Conservation (phyloP, 30 jellyfish, hydroid and myxozoan species). For the Aurelia aurita complex sp. Pacific region DNA sequence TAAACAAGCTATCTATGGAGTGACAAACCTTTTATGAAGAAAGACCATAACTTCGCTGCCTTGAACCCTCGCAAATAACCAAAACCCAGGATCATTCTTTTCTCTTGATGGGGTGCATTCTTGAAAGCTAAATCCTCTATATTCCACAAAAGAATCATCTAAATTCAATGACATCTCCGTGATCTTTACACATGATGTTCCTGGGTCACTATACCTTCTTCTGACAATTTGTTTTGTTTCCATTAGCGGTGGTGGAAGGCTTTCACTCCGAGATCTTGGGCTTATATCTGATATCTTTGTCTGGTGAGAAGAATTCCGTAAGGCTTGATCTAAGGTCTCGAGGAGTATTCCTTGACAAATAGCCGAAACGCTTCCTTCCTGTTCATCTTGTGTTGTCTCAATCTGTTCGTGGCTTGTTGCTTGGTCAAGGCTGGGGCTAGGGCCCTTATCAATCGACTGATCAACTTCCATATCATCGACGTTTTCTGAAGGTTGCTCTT, state of each 20-base stretch:
- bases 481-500: background rate
- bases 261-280: slow-evolving; percentile 50
- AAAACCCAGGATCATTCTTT: slow-evolving; percentile 77
- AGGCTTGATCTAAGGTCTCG: slow-evolving; percentile 17
- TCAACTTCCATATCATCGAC: background rate
- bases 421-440: too few species aligned
- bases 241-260: slow-evolving; percentile 37
- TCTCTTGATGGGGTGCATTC: background rate
- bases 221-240: slow-evolving; percentile 20
- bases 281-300: background rate
- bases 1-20: too few species aligned
- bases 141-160: slow-evolving; percentile 21
- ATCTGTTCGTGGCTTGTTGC: background rate
- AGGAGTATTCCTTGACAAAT: slow-evolving; percentile 28
- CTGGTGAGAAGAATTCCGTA: background rate
- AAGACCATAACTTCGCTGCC: slow-evolving; percentile 67
- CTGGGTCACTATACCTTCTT: slow-evolving; percentile 64
- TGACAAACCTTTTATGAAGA: slow-evolving; percentile 55
- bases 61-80: slow-evolving; percentile 81
- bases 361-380: background rate
- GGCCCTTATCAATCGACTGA: too few species aligned
- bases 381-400: background rate
- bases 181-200: slow-evolving; percentile 3
- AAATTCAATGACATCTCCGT: slow-evolving; percentile 32
- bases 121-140: background rate